Evolutionary conservation across 2,888 invertebrate genomes (phyloP), one percentile per base, ranked within the genome.

Genomic region (Philopedon plagiatum): DNA sequence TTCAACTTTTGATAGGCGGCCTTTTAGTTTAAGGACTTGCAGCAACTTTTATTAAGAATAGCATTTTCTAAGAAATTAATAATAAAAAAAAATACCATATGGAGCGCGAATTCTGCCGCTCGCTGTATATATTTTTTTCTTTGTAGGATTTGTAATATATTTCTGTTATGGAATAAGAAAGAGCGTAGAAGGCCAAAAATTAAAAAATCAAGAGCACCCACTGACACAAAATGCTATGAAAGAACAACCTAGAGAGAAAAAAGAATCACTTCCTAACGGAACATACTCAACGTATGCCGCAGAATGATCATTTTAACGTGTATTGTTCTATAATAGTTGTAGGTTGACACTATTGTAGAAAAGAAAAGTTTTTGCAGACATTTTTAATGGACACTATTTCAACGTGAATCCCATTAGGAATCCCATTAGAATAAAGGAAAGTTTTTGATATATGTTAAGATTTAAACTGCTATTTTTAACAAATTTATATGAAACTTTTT

Each of bases 81-180:
- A n/a, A n/a, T n/a, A n/a, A n/a, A n/a, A n/a, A n/a, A n/a, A n/a
- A n/a, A n/a, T n/a, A n/a, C n/a, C n/a, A n/a, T n/a, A n/a, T n/a
- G n/a, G n/a, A n/a, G n/a, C n/a, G n/a, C n/a, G n/a, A n/a, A n/a
- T n/a, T n/a, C n/a, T 39, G 5, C 4, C 21, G 19, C 13, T 51
- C 5, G 19, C 11, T 76, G 74, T 51, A 62, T 39, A 2, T 29
- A 29, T 5, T 29, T 29, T 39, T 39, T 15, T 15, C 7, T 39
- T 85, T 85, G 4, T 85, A 94, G 95, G 95, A 60, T 93, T 95
- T 81, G 79, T 90, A 1, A 95, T 97, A 80, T 97, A 97, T 85
- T 94, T 97, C 84, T 84, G 87, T 74, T 97, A 97, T 82, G 96
- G 97, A 49, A 90, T 97, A 67, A 86, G 88, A 41, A 88, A 96